Base-by-base conservation (phyloP, 1,140 invertebrate species). In the Planococcus citri region DNA sequence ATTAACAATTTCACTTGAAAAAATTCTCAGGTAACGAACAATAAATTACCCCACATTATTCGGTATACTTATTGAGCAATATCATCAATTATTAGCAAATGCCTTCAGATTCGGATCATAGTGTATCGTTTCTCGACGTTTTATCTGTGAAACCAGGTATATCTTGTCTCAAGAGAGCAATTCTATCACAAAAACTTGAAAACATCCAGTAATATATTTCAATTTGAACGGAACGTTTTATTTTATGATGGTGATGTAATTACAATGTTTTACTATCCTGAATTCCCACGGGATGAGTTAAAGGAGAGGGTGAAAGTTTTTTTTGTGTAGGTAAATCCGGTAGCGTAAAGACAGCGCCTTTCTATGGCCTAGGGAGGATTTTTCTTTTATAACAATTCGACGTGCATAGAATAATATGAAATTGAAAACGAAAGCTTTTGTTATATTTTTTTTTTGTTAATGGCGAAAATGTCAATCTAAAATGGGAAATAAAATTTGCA, bases 41-140 rank as follows among this genome's bases (percentile, higher is more conserved):
- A 51, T 51, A 51, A 51, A 51, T 51, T 51, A 51, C 41, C 41
- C 6, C 2, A 51, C 41, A 51, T 51, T 51, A 51, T 51, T 51
- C 41, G 6, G 41, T 51, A 51, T 51, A 4, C 12, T 51, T 51
- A 51, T 51, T n/a, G 41, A 51, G 41, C 41, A 2, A 20, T 51
- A 51, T 51, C 41, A 51, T 51, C 41, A 51, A 51, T 51, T 51
- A 51, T 51, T 51, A 51, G 41, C 3, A 51, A 51, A 51, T 51
- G n/a, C 41, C 41, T 51, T 51, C 41, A 51, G 41, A 51, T 51
- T 51, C 41, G 41, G 41, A 51, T 51, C 41, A 51, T 51, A 51
- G n/a, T 20, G 41, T 51, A 51, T 51, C 41, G 41, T 51, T 51
- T 51, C 41, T 6, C 41, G 41, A 4, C 41, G 17, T 20, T 51